These are phyloP conservation scores for Sthenelais limicola DNA, from an alignment of 2,888 invertebrate genomes.

Conservation along the genomic window DNA sequence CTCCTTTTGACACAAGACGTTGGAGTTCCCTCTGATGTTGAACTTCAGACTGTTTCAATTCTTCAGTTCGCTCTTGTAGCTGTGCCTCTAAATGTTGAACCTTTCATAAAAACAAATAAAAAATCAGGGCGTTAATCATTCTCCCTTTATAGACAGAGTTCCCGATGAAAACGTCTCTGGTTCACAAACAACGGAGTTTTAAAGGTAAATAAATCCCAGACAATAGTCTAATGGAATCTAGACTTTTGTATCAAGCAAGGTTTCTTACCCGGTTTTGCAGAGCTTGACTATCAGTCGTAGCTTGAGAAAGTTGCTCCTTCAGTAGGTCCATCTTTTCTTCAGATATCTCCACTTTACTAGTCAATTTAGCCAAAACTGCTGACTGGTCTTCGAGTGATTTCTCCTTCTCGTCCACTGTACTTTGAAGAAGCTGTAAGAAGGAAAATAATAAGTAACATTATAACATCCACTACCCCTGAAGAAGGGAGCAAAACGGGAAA, in stretches of 20 bases:
- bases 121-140: no score
- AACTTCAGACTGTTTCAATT: conserved; percentile 59
- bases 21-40: conserved; percentile 65
- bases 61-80: conserved; percentile 60
- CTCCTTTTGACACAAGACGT: conserved; percentile 62
- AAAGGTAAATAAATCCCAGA: no score
- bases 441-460: not conserved
- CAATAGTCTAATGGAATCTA: no score
- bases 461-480: no score
- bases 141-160: no score
- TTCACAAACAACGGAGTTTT: no score
- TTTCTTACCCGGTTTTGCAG: no score
- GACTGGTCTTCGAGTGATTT: conserved; percentile 59
- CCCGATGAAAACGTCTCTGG: no score
- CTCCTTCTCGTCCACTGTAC: conserved; percentile 62
- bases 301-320: conserved; percentile 60
- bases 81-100: conserved; percentile 62
- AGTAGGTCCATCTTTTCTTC: conserved; percentile 60
- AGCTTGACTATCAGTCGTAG: no score
- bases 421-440: conserved; percentile 68
- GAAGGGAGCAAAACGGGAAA: not conserved
- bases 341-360: conserved; percentile 61
- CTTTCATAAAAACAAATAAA: no score
- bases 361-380: conserved; percentile 61
- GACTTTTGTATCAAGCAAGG: no score